Conservation (phyloP, 2,797 vertebrate genomes). For the Takifugu rubripes region DNA sequence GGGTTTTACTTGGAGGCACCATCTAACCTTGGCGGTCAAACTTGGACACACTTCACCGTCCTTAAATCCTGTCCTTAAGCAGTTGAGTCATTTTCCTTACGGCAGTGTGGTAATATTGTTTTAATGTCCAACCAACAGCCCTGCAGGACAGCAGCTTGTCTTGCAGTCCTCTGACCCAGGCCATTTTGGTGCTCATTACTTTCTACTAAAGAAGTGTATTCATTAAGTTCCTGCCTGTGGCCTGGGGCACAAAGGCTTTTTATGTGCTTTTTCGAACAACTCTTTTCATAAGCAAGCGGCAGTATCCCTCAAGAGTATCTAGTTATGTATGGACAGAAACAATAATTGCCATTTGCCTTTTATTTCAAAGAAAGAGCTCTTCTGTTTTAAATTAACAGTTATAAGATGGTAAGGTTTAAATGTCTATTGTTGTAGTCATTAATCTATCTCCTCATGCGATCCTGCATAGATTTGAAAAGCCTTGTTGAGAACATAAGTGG, state of each 20-base stretch:
- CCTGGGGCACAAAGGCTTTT: conserved; percentile 49
- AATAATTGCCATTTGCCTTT: conserved; percentile 50
- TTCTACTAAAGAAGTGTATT: conserved; percentile 59
- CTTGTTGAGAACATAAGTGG: not conserved
- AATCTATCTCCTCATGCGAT: conserved; percentile 2
- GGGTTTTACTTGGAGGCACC: conserved; percentile 62
- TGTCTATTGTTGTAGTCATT: conserved; percentile 46
- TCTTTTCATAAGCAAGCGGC: conserved; percentile 60
- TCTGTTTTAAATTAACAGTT: conserved; percentile 49
- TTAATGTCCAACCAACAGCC: conserved; percentile 32
- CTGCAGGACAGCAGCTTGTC: conserved; percentile 50
- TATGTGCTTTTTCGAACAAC: conserved; percentile 56
- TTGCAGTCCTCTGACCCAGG: conserved; percentile 42
- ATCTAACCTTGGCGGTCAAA: conserved; percentile 55
- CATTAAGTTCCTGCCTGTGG: conserved; percentile 66
- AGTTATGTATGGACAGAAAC: conserved; percentile 41
- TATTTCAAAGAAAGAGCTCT: conserved; percentile 31
- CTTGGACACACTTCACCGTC: conserved; percentile 27
- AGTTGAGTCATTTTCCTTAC: conserved; percentile 64
- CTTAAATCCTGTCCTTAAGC: conserved; percentile 55
- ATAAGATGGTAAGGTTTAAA: conserved; percentile 46
- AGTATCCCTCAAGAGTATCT: conserved; percentile 57
- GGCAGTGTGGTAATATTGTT: conserved; percentile 56
- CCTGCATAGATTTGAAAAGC: not conserved
- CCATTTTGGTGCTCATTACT: conserved; percentile 68